Evolutionary conservation across 2,888 invertebrate species (phyloP).

Genomic region (Capitulum mitella): DNA sequence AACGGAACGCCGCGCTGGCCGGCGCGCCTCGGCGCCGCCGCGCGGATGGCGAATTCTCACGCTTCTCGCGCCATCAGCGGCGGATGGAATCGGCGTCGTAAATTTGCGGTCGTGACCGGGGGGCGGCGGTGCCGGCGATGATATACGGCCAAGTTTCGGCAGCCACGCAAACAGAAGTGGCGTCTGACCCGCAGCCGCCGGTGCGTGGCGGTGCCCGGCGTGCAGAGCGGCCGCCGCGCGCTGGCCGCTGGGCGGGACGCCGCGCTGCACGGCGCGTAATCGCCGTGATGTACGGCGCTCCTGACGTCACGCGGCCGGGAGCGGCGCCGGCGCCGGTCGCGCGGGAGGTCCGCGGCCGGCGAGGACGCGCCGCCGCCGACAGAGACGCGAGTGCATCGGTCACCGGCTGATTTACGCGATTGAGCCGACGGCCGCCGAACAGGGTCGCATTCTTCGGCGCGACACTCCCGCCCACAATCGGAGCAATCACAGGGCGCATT

Average conservation of each 20-base stretch:
- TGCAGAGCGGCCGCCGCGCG: too few relatives aligned
- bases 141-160: background rate
- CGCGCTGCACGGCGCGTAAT: too few relatives aligned
- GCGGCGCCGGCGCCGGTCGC: background rate
- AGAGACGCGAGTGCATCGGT: background rate
- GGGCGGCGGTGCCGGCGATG: background rate
- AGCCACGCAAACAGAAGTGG: background rate
- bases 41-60: background rate
- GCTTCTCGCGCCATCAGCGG: background rate
- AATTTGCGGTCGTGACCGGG: background rate
- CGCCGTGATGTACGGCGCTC: too few relatives aligned
- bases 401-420: slow-evolving; percentile 3
- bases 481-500: background rate
- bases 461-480: background rate
- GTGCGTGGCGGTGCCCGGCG: too few relatives aligned
- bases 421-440: background rate
- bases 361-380: background rate
- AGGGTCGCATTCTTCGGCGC: background rate
- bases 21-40: background rate
- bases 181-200: too few relatives aligned
- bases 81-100: background rate
- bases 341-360: background rate
- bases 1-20: too few relatives aligned
- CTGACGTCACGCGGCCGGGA: background rate
- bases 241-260: too few relatives aligned